Evolutionary conservation across 2,113 vertebrate species (phyloP), one percentile per base, ranked within the genome.

Genomic region (Oceanodroma tethys): DNA sequence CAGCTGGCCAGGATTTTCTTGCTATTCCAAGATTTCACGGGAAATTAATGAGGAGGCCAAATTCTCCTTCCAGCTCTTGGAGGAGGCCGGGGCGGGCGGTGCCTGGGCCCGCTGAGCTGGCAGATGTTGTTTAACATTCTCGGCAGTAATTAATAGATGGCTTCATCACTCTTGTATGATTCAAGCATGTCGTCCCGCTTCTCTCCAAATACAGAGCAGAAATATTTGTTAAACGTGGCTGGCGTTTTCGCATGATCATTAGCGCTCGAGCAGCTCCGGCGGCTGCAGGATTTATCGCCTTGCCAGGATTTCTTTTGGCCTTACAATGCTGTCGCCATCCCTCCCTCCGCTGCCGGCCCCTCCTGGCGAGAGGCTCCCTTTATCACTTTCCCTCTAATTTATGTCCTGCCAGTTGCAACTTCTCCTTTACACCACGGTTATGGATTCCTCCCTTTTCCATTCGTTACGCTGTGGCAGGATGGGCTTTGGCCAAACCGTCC

Each of bases 81-180:
- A 94, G 96, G 42, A 93, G 90, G 84, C 90, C 2, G 32, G 90
- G 42, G 82, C 63, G 3, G 93, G 88, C 23, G n/a, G 94, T 62
- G 95, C 88, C 96, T 93, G 95, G 93, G 82, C 93, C 90, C 20
- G 26, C 96, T 96, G 92, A 95, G 96, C 90, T 95, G 93, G 96
- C 95, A 97, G 97, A 93, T 97, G 97, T 97, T 97, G 96, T 97
- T 96, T 96, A 97, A 97, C 92, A 88, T 96, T 97, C 90, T 59
- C 32, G 6, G 82, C 95, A 97, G 96, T 95, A 96, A 96, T 96
- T 97, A 96, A 97, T 96, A 94, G 95, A 86, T 7, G 63, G 90
- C 93, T 96, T 96, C 96, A 96, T 96, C 95, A 58, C 88, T 96
- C 96, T 90, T 88, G 90, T 92, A 88, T 91, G 84, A 97, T 94